These are phyloP conservation scores for Hedychridium roseum DNA, from an alignment of 2,888 invertebrate genomes.

Conservation along the genomic window DNA sequence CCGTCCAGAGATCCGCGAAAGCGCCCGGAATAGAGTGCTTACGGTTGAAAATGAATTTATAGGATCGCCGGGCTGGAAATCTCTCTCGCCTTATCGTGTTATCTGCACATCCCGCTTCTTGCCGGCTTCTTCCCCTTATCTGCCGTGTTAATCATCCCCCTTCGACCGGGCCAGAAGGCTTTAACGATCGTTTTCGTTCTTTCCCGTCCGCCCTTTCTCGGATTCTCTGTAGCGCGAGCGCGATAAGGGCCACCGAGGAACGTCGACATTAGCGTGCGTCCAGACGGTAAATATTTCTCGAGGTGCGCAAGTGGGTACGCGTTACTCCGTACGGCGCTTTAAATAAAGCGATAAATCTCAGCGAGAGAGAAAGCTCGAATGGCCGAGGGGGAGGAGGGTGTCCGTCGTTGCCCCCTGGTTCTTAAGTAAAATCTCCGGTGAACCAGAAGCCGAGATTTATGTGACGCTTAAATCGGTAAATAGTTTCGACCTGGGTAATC, in stretches of 20 bases:
- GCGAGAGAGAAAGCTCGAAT: constrained; percentile 5
- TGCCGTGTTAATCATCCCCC: too few relatives aligned
- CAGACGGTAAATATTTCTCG: constrained; percentile 33
- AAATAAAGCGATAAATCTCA: constrained; percentile 51
- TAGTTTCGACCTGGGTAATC: constrained; percentile 35
- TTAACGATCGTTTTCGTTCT: background rate
- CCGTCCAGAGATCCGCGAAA: too few relatives aligned
- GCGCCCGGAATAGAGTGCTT: too few relatives aligned
- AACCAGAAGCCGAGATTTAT: constrained; percentile 36
- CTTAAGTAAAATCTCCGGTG: constrained; percentile 38
- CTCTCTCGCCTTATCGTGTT: too few relatives aligned
- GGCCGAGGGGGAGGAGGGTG: constrained; percentile 8
- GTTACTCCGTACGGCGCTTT: constrained; percentile 34
- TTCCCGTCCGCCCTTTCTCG: background rate
- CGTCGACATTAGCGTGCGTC: constrained; percentile 31
- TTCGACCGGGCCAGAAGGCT: background rate
- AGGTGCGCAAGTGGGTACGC: constrained; percentile 20
- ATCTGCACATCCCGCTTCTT: too few relatives aligned
- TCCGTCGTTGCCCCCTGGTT: constrained; percentile 15
- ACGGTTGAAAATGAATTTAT: constrained; percentile 4
- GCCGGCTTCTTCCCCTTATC: too few relatives aligned
- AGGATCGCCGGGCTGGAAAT: constrained; percentile 10
- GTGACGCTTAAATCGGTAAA: constrained; percentile 40
- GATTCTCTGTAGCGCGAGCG: background rate
- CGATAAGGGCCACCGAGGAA: constrained; percentile 2